Conservation (phyloP, 2,888 invertebrate genomes). For the Branchinecta sandiegonensis region DNA sequence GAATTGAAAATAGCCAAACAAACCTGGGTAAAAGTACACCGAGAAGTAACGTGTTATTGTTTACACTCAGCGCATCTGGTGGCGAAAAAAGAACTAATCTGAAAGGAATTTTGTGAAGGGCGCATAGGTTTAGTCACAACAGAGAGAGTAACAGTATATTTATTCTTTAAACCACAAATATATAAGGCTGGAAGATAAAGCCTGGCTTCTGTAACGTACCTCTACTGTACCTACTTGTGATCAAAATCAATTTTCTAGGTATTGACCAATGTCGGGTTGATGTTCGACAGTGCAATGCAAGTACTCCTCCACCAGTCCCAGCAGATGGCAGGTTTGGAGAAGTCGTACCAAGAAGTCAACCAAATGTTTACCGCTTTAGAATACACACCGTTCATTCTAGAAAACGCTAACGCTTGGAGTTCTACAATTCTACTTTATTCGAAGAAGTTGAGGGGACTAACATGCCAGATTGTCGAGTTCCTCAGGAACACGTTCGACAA, state of each 20-base stretch:
- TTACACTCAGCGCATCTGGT: too few species aligned
- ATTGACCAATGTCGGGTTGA: not conserved
- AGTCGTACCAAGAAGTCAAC: not conserved
- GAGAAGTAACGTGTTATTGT: too few species aligned
- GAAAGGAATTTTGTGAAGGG: too few species aligned
- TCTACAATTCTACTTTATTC: not conserved
- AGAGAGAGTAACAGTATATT: too few species aligned
- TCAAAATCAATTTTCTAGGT: not conserved
- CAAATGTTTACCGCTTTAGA: not conserved
- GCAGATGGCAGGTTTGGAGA: not conserved
- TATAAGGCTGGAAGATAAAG: too few species aligned
- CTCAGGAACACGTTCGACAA: not conserved
- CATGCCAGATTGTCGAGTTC: not conserved
- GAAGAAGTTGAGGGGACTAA: not conserved
- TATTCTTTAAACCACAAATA: too few species aligned
- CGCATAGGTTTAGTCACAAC: too few species aligned
- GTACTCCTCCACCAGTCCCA: not conserved
- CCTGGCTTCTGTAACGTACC: too few species aligned
- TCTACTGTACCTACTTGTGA: too few species aligned
- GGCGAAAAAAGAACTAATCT: too few species aligned
- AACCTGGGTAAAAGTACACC: too few species aligned
- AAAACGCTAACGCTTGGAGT: not conserved
- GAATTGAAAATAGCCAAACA: too few species aligned
- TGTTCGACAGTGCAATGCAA: not conserved
- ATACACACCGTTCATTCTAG: not conserved